Conservation (phyloP, 2,113 vertebrate genomes). For the Corythaeola cristata region DNA sequence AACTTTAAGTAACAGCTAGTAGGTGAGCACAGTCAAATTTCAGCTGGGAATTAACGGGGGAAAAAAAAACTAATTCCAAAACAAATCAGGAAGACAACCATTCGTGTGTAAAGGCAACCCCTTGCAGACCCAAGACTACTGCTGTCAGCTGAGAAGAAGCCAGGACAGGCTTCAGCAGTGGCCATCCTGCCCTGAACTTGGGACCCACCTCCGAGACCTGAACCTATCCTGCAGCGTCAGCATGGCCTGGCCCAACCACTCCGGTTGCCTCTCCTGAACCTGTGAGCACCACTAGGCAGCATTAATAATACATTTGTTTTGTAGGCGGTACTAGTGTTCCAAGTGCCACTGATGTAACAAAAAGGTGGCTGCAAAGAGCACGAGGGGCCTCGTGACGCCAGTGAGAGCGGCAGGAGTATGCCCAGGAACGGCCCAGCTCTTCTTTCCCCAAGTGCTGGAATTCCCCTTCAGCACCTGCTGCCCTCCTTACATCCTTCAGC, state of each 20-base stretch:
- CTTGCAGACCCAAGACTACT: fast-evolving
- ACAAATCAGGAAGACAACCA: background rate
- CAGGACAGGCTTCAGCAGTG: fast-evolving
- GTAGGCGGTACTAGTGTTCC: background rate
- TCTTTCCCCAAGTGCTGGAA: background rate
- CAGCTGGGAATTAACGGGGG: background rate
- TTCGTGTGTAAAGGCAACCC: background rate
- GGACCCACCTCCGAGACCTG: background rate
- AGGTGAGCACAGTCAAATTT: background rate
- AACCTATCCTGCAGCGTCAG: fast-evolving
- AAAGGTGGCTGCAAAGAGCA: background rate
- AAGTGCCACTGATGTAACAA: background rate
- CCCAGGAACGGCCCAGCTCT: fast-evolving
- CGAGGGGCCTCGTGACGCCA: no score
- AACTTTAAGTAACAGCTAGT: background rate
- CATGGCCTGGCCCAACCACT: background rate
- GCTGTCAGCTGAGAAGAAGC: fast-evolving
- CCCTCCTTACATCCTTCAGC: background rate
- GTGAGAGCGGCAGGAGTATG: fast-evolving
- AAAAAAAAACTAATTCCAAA: background rate
- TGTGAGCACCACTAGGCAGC: background rate
- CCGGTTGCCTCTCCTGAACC: background rate
- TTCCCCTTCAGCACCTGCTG: background rate
- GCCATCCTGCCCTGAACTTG: fast-evolving
- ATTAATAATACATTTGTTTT: background rate